Evolutionary conservation across 2,113 vertebrate species (phyloP).

Genomic region (Gymnogyps californianus): DNA sequence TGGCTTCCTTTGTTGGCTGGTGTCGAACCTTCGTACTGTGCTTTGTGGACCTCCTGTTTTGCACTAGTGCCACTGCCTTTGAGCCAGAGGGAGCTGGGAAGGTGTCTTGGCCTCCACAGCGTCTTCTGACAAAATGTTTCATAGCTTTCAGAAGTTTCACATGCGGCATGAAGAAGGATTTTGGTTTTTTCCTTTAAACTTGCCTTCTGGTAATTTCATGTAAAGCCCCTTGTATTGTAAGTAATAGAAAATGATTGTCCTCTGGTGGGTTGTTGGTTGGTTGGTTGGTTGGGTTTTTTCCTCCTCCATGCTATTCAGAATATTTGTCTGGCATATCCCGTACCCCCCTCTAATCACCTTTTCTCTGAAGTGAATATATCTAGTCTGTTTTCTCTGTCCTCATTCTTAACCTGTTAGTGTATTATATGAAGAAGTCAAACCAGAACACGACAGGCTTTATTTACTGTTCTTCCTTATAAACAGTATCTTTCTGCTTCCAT

Average conservation of each 20-base stretch:
- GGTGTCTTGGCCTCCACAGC: not conserved
- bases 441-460: not conserved
- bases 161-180: not conserved
- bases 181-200: not conserved
- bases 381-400: not conserved
- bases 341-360: not conserved
- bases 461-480: not conserved
- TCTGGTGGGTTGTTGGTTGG: not conserved
- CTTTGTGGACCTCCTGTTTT: not conserved
- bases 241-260: not conserved
- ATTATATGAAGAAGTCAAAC: not conserved
- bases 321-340: rapidly evolving
- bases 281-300: not conserved
- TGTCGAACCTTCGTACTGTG: rapidly evolving
- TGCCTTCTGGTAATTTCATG: not conserved
- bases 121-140: not conserved
- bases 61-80: not conserved
- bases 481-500: not conserved
- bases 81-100: not conserved
- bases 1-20: not conserved
- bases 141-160: not conserved
- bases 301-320: not conserved
- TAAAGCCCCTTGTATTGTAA: not conserved
- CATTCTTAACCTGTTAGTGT: not conserved
- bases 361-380: not conserved